Base-by-base conservation (phyloP, 2,797 vertebrate genomes). In the Mareca penelope region DNA sequence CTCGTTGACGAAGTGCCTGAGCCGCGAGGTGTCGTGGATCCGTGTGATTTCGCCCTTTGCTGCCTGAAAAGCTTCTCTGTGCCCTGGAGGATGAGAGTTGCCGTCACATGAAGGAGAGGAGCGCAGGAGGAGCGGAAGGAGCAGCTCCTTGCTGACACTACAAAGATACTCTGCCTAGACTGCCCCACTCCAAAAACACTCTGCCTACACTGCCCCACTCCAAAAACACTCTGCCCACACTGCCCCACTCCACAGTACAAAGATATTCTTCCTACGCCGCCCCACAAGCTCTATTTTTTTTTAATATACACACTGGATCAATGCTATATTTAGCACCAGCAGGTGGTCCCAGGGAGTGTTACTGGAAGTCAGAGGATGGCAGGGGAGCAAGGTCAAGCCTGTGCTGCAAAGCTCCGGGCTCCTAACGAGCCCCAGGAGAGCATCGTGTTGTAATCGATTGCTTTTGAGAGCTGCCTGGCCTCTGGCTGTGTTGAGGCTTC, bases 241-340 rank as follows among this genome's bases (percentile, higher is more conserved):
- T 70, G 35, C 21, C 10, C 55, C n/a, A 3, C 8, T 48, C 22
- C 46, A 48, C 7, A 69, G 28, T 24, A 42, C 22, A 26, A 76
- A 5, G 17, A 42, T 42, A 8, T 2, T 48, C 22, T 33, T 50
- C 35, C 42, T 59, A 0, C 3, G 0, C 29, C 77, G 31, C 21
- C 12, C 55, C 40, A 3, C 9, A 3, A 9, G 33, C 42, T 23
- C 50, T 15, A 7, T 37, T 65, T 48, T 83, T 56, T 56, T 52
- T 57, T 69, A 52, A 28, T 28, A 2, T 10, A 9, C 39, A 23
- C 39, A 26, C 10, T 7, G 11, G 14, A 7, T 64, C 57, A 7
- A 0, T 35, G 70, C 33, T 88, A 8, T 57, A 79, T 72, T 77
- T 79, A 48, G 86, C 16, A 33, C 14, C 9, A 61, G 72, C 50